A percentile compares a stretch with the other conserved stretches of the same genome.
Evolutionary conservation across 2,113 vertebrate species (phyloP).

Genomic region (Coracopsis vasa): DNA sequence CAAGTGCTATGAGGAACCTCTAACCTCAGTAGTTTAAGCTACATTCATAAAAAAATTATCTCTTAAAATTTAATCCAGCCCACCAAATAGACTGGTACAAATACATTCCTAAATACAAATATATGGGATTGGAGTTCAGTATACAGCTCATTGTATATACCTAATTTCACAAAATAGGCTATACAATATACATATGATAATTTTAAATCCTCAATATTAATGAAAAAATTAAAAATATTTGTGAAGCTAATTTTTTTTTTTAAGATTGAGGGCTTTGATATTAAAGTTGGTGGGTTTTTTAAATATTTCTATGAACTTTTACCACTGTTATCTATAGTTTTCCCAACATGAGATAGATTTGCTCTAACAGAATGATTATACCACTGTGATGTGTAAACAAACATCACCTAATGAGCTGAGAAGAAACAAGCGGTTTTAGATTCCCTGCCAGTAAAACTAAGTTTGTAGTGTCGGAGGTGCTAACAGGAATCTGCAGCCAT

Average conservation of each 20-base stretch:
- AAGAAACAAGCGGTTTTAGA: constrained; percentile 13
- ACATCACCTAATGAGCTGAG: constrained; percentile 5
- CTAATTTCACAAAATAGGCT: background rate
- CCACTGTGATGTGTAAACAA: constrained; percentile 6
- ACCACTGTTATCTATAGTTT: background rate
- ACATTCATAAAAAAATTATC: background rate
- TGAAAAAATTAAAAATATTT: background rate
- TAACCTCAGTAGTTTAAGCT: background rate
- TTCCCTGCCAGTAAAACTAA: constrained; percentile 24
- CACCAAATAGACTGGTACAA: background rate
- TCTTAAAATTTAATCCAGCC: background rate
- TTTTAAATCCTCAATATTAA: background rate
- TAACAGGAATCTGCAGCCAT: constrained; percentile 71
- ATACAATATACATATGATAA: background rate
- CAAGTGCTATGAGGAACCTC: background rate
- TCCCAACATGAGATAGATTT: background rate
- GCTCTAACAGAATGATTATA: constrained; percentile 8
- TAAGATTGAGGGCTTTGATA: background rate
- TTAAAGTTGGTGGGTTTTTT: background rate
- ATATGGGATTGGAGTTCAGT: background rate
- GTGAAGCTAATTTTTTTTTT: background rate
- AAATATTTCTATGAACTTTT: constrained; percentile 26
- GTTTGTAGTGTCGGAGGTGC: background rate
- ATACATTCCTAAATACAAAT: background rate
- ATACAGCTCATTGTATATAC: constrained; percentile 25